Evolutionary conservation across 1,140 invertebrate species (phyloP), one percentile per base, ranked within the genome.

Genomic region (Drosophila triauraria): DNA sequence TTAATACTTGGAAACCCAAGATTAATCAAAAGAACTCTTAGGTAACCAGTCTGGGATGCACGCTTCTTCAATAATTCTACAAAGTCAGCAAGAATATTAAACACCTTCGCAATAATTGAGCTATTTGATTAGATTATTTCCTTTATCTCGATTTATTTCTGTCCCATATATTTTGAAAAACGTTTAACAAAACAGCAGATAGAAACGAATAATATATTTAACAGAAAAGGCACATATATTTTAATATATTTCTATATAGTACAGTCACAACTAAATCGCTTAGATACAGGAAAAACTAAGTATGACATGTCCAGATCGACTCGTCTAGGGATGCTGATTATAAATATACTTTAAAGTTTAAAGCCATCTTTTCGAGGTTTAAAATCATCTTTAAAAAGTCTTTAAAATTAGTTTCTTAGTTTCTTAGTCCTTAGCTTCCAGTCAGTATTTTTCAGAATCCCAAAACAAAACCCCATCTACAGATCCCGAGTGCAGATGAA

Each of bases 401-500:
- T 35, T 35, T 35, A 35, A 10, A 10, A 35, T 10, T 0, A 35
- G 10, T 35, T 35, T 32, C 32, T 32, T 32, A 32, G 2, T 32
- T 10, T 10, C 9, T 32, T 32, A 32, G 32, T 32, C 17, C n/a
- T 13, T 35, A 53, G 17, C 30, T 38, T 1, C 4, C 2, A 6
- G 1, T 6, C 17, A 38, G 32, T 15, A 60, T 8, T 42, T 30
- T 32, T 13, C 30, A 13, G 15, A 23, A 12, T 27, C 30, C 47
- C 23, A 6, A 15, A 20, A n/a, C n/a, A 7, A 25, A 47, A 68
- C 8, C 32, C 63, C 44, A 46, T 54, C 10, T 46, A 38, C 42
- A 38, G 9, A n/a, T 42, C 13, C 25, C 53, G 2, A 25, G 35
- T 57, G 38, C 38, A 15, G 17, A 43, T 70, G 51, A 48, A 71